These are phyloP conservation scores for Amblyopsis hoosieri DNA, from an alignment of 2,797 vertebrate species.

Conservation along the genomic window DNA sequence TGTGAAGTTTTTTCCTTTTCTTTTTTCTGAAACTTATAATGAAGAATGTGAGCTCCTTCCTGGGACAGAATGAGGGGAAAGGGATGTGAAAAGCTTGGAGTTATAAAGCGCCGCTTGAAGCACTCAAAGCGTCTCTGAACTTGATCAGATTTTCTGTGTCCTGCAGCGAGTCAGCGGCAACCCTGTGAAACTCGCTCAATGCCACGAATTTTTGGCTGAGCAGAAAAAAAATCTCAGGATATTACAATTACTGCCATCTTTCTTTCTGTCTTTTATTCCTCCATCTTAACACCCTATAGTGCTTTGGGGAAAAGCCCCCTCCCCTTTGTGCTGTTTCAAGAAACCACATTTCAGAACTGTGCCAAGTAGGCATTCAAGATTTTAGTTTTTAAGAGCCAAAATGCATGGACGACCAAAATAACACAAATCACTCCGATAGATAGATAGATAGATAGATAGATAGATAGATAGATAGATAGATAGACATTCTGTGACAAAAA, in stretches of 20 bases:
- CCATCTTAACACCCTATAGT: constrained; percentile 77
- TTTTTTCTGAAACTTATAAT: constrained; percentile 79
- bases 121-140: constrained; percentile 92
- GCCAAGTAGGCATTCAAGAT: constrained; percentile 67
- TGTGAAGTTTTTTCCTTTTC: constrained; percentile 69
- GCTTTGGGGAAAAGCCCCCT: constrained; percentile 71
- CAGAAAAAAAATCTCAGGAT: constrained; percentile 76
- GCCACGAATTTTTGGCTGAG: constrained; percentile 78
- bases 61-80: constrained; percentile 79
- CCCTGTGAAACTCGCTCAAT: constrained; percentile 85
- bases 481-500: background rate
- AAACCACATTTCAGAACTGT: constrained; percentile 66
- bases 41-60: constrained; percentile 86
- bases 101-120: constrained; percentile 94
- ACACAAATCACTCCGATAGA: constrained; percentile 28
- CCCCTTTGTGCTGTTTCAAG: constrained; percentile 59
- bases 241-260: constrained; percentile 87
- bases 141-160: constrained; percentile 97
- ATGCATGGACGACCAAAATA: constrained; percentile 34
- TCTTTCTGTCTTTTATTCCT: constrained; percentile 83
- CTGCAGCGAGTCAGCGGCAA: constrained; percentile 90
- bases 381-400: constrained; percentile 59
- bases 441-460: constrained; percentile 24
- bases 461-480: constrained; percentile 36
- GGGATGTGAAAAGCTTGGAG: constrained; percentile 84